Base-by-base conservation (phyloP, 2,888 invertebrate species). In the Blastobasis lacticolella region DNA sequence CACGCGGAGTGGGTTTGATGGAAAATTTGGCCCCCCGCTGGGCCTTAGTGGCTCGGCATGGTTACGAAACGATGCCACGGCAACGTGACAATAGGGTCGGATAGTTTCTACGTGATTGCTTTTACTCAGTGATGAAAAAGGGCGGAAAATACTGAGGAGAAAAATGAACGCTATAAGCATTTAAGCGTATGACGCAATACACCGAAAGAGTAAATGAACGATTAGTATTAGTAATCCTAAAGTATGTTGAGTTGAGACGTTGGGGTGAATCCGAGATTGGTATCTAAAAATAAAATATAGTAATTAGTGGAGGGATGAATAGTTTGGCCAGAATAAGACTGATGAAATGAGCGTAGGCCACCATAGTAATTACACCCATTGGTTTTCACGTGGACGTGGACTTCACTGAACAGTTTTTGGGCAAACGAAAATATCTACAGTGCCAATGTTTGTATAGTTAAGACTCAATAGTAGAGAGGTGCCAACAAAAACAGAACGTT, bases 11-110 rank as follows among this genome's bases (percentile, higher is more conserved):
- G 57, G 62, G 46, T 54, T 55, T 57, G 62, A 57, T 64, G 76
- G 73, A 76, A 77, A 77, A 71, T 69, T 68, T 71, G 56, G 54
- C 57, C 56, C 49, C 49, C 43, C 42, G 48, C 49, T 38, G 54
- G 50, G 43, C 38, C 37, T 5, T 40, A 49, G 10, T 10, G 37
- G 1, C 37, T 43, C 10, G 23, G 9, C 7, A 23, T 6, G 41
- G 36, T 42, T 42, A 42, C 53, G 55, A 61, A 23, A 23, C 23
- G 62, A 63, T 68, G 63, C 64, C 71, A 71, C 61, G 50, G 58
- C 66, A 67, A 66, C 60, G 56, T 59, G 59, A 64, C 59, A 61
- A 54, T 46, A 38, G 8, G 41, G 23, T 23, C 23, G 23, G 57
- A 57, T 43, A 50, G 50, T 54, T 45, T 53, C 56, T 60, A 59